A percentile compares a stretch with the other conserved stretches of the same genome.
phyloP scores from a whole-genome alignment of 2,113 vertebrate species.

The Bos taurus region ARS-UCD2.0 NC_037336.1:35115501-35116000 shows the following conservation, averaged over 20 bases:
- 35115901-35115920: neutral
- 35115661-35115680: neutral
- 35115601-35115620: neutral
- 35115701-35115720: neutral
- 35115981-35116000: constrained; percentile 60
- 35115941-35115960: constrained; percentile 70
- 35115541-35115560: neutral
- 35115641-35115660: neutral
- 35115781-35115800: neutral
- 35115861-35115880: neutral
- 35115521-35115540: neutral
- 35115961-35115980: constrained; percentile 48
- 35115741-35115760: neutral
- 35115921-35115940: constrained; percentile 42
- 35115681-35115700: neutral
- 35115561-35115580: neutral
- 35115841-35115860: neutral
- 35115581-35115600: neutral
- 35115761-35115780: neutral
- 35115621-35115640: constrained; percentile 5
- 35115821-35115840: neutral
- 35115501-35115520: neutral
- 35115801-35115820: neutral
- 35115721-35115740: neutral
- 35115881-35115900: constrained; percentile 38